A percentile compares a stretch with the other conserved stretches of the same genome.
Conservation (phyloP, 92 coral and sea anemone genomes). For the Desmophyllum pertusum region DNA sequence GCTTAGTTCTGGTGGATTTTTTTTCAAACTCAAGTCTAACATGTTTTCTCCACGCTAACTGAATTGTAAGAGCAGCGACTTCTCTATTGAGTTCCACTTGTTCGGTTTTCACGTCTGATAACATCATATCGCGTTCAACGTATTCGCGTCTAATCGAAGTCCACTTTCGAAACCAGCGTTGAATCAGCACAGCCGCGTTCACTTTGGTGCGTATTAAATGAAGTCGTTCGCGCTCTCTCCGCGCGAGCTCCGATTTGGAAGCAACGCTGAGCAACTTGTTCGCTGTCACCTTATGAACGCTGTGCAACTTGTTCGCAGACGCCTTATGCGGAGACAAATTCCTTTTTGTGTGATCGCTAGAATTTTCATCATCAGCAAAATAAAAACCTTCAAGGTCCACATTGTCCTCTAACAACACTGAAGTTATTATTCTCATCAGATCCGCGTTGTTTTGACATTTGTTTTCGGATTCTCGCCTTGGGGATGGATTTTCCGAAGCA, state of each 20-base stretch:
- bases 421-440: conserved; percentile 11
- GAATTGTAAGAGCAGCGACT: conserved; percentile 83
- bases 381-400: neutral
- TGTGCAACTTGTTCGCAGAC: too few species aligned
- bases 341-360: neutral
- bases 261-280: conserved; percentile 12
- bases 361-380: neutral
- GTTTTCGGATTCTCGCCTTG: conserved; percentile 6
- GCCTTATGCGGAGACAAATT: neutral
- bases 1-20: conserved; percentile 15
- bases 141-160: conserved; percentile 29
- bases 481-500: neutral
- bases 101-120: conserved; percentile 63
- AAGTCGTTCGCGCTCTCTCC: conserved; percentile 81
- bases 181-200: conserved; percentile 83
- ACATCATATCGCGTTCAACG: conserved; percentile 30
- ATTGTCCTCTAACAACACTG: conserved; percentile 31
- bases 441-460: neutral
- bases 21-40: conserved; percentile 33
- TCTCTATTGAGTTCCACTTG: conserved; percentile 73
- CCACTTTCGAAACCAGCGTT: conserved; percentile 73
- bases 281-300: conserved; percentile 1
- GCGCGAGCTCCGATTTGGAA: conserved; percentile 57
- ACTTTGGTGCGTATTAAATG: conserved; percentile 80
- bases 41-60: conserved; percentile 76